Base-by-base conservation (phyloP, 2,888 invertebrate species). In the Octonoba sinensis region DNA sequence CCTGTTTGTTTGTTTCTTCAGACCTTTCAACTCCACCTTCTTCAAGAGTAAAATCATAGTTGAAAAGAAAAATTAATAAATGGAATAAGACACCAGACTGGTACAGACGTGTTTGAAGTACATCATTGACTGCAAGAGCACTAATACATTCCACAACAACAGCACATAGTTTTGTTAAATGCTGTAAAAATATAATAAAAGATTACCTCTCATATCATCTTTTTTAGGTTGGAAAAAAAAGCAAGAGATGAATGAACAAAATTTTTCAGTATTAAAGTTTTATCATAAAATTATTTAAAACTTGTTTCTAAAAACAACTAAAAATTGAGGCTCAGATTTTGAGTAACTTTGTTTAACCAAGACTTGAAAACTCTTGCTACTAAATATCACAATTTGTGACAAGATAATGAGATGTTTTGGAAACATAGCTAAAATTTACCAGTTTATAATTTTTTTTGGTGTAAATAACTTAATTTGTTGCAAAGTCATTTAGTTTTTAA, bases 1-100 rank as follows among this genome's bases (percentile, higher is more conserved):
- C 89, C 88, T 93, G 93, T 87, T 95, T 94, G 88, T 97, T 97
- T 3, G 93, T 92, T 69, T 94, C 93, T 86, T 94, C 94, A 85
- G 92, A 93, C 27, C 93, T 92, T 86, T 95, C 94, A 0, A 98
- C 95, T 0, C 98, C 99, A 69, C 97, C 96, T 90, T 99, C 99
- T 78, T 97, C 95, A 85, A 99, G 90, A 4, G 99, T 99, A 89
- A 94, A 99, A 90, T 99, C 99, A 89, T 97, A 99, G 83, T 93
- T 93, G 89, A 99, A 96, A 88, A 95, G 93, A 86, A 95, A 94
- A 0, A 95, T 92, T 54, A 99, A 89, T 70, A 99, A 90, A 86
- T 97, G 96, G 94, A 96, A 99, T 3, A 99, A 88, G 0, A 94
- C 95, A 12, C 98, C 99, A 1, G 94, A 93, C 84, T 93, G 93